Evolutionary conservation across 2,797 vertebrate species (phyloP).

Genomic region (Lagodon rhomboides): DNA sequence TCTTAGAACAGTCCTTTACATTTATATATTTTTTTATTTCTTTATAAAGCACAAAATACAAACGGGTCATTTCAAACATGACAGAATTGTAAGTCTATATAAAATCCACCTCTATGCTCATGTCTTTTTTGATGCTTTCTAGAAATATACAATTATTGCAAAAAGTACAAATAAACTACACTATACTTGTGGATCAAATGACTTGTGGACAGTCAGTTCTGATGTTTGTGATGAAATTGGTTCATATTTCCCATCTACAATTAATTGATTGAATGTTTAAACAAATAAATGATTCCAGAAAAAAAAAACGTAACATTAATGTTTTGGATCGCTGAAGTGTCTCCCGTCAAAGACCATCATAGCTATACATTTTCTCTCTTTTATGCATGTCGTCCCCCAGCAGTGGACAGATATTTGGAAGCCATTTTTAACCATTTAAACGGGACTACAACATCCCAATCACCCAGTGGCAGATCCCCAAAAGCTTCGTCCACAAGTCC

Average conservation of each 20-base stretch:
- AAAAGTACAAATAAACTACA: not conserved
- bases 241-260: not conserved
- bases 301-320: not conserved
- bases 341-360: not conserved
- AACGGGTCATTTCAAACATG: too few relatives aligned
- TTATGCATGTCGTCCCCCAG: too few relatives aligned
- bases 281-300: not conserved
- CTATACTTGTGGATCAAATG: not conserved
- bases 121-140: not conserved
- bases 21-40: not conserved
- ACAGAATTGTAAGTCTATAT: too few relatives aligned
- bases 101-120: not conserved
- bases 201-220: not conserved
- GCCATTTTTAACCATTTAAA: too few relatives aligned
- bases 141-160: not conserved
- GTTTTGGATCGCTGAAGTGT: not conserved
- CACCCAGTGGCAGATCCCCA: too few relatives aligned
- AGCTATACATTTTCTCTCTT: not conserved
- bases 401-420: too few relatives aligned
- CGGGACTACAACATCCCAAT: too few relatives aligned
- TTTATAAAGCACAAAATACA: not conserved
- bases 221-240: not conserved
- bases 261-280: not conserved
- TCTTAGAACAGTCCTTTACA: not conserved
- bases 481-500: too few relatives aligned